Evolutionary conservation across 2,113 vertebrate species (phyloP), one percentile per base, ranked within the genome.

Genomic region (Hydrochoerus hydrochaeris): DNA sequence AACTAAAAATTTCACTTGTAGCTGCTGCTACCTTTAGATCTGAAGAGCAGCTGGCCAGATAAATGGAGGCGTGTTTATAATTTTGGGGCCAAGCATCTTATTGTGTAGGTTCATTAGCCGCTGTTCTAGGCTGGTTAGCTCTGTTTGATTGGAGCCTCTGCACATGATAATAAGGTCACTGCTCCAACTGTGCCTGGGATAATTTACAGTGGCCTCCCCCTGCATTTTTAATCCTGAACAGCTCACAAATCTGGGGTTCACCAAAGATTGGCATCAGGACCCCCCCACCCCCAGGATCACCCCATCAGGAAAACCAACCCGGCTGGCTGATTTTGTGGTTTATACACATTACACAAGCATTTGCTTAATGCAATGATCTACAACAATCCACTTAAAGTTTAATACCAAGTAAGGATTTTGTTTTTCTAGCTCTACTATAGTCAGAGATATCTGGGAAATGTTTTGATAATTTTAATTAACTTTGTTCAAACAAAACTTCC

Each of bases 81-180:
- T 88, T 95, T 28, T n/a, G n/a, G 92, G 60, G 71, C 84, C 49
- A 91, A 90, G 41, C 41, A 77, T 95, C 89, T 93, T 46, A 95
- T 91, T 65, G 78, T 35, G 41, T 60, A 71, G 35, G 35, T 81
- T 97, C 52, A 89, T 89, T 93, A 87, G 52, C 63, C 35, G 67
- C 83, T 93, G 26, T 84, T 84, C 83, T 82, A 62, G 57, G 44
- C 63, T 93, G 35, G 60, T 89, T 91, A 75, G 41, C 54, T 94
- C 83, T 30, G 86, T 67, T 84, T 90, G 20, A 88, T 41, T 84
- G 67, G 85, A 90, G 49, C 30, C 46, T 46, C 46, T 46, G 35
- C 35, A 83, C 82, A 69, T 38, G 69, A 75, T 46, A 69, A 89
- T 44, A 88, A 89, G 77, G 82, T 78, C 54, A 92, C 65, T 32